Evolutionary conservation across 92 coral and sea anemone genomes (phyloP), one percentile per base, ranked within the genome.

Genomic region (Paragorgia papillata): DNA sequence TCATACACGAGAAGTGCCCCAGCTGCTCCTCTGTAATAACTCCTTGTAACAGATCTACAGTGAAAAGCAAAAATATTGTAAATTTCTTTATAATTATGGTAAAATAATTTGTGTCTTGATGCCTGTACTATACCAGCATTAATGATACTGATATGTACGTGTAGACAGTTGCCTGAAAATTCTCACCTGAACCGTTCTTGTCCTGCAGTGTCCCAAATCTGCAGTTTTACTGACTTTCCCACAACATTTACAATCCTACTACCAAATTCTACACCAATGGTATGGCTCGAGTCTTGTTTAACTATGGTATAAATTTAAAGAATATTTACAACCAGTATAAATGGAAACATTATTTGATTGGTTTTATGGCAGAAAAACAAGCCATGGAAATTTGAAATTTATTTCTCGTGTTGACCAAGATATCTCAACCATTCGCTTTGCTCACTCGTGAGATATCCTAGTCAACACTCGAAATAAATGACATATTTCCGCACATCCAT

Each of bases 261-360:
- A 25, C 99, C 99, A 87, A 95, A 95, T 74, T 95, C 99, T n/a
- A 95, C 99, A 41, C 99, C 99, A 67, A 95, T 95, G 13, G 99
- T 95, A 49, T 95, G 99, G 73, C 99, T 95, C 18, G 99, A 95
- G 70, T 95, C 99, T 71, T 95, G 99, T 51, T 95, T 95, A 66
- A 95, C 99, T 95, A 81, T 8, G 22, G 22, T 26, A 5, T 32
- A 1, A 27, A 14, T 15, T 30, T 21, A 75, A 20, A 19, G 8
- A 9, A 40, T 24, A 37, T n/a, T 21, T 13, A 22, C n/a, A 66
- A 66, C 32, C 15, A 17, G 12, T 22, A 2, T n/a, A n/a, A 27
- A 19, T 32, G 17, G 18, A 46, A 18, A 21, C 26, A 28, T 7
- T 29, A 29, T 39, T 25, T 29, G 29, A 27, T 28, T n/a, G n/a